Percentiles rank a stretch among this genome's conserved stretches.
Conservation (phyloP, 2,113 vertebrate species). For the Pristiophorus japonicus region DNA sequence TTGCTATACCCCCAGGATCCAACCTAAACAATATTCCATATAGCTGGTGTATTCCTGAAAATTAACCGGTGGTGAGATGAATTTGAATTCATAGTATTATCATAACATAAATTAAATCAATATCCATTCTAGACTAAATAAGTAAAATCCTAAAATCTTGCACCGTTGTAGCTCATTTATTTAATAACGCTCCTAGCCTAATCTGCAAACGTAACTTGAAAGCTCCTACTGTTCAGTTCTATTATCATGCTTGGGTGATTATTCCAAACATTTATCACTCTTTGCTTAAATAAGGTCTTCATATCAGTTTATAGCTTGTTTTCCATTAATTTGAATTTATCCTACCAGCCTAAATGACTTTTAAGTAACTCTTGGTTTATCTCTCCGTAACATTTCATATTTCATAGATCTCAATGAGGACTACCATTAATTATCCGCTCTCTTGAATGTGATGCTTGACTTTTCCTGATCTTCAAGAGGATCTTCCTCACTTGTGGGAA, state of each 20-base stretch:
- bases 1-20: background rate
- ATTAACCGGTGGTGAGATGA: background rate
- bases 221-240: background rate
- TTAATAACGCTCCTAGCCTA: background rate
- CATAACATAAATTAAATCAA: background rate
- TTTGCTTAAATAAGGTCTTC: background rate
- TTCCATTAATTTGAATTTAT: background rate
- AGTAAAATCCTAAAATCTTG: background rate
- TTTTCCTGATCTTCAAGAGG: background rate
- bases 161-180: background rate
- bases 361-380: background rate
- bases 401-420: background rate
- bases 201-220: background rate
- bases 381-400: background rate
- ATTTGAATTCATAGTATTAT: no score
- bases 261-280: background rate
- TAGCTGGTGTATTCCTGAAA: background rate
- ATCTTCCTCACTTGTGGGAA: background rate
- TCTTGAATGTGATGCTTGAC: background rate
- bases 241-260: background rate
- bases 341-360: background rate
- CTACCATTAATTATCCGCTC: background rate
- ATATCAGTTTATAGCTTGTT: background rate
- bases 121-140: background rate
- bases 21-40: background rate